phyloP scores from a whole-genome alignment of 1,140 invertebrate species.

The honey bee (Apis mellifera) region Amel_HAv3.1 CM009936.2:8044001-8044500 shows the following conservation, averaged over 20 bases:
- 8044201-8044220: not conserved
- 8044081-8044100: not conserved
- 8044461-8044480: conserved; percentile 8
- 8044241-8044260: conserved; percentile 35
- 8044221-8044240: not conserved
- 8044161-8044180: conserved; percentile 7
- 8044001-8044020: too few species aligned
- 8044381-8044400: not conserved
- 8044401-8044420: not conserved
- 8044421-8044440: conserved; percentile 19
- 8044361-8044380: conserved; percentile 34
- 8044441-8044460: not conserved
- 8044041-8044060: not conserved
- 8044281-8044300: conserved; percentile 42
- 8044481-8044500: not conserved
- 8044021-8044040: not conserved
- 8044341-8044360: conserved; percentile 42
- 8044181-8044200: too few species aligned
- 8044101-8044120: not conserved
- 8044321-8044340: conserved; percentile 5
- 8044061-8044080: too few species aligned
- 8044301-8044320: conserved; percentile 35
- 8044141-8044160: conserved; percentile 20
- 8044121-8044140: conserved; percentile 14
- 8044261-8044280: conserved; percentile 29